phyloP scores from a whole-genome alignment of 1,140 invertebrate species.

The Drosophila lacteicornis region DNA sequence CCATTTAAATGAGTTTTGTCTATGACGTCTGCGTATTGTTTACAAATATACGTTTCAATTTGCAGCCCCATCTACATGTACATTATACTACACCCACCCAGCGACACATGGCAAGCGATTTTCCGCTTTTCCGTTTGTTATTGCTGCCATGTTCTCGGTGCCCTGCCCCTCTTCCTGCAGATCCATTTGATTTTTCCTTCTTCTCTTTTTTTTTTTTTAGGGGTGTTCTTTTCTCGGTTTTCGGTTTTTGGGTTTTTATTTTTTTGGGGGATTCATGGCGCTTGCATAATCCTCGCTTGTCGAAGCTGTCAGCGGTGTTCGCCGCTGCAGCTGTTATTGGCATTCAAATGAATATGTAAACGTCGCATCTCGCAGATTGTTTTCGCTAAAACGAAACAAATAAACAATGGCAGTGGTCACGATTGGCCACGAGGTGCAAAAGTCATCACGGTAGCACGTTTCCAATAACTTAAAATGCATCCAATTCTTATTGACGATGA shows the following conservation, averaged over 20 bases:
- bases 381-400: conserved; percentile 48
- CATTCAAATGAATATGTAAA: conserved; percentile 82
- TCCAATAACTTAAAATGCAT: conserved; percentile 31
- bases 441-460: conserved; percentile 60
- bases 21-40: conserved; percentile 81
- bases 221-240: conserved; percentile 11
- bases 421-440: conserved; percentile 28
- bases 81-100: conserved; percentile 54
- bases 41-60: conserved; percentile 82
- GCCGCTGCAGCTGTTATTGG: conserved; percentile 69
- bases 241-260: conserved; percentile 26
- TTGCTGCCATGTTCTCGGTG: conserved; percentile 21
- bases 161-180: conserved; percentile 14
- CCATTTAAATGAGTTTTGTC: conserved; percentile 77
- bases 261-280: conserved; percentile 54
- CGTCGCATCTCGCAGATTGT: conserved; percentile 57
- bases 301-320: conserved; percentile 69
- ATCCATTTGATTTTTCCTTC: conserved; percentile 57
- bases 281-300: conserved; percentile 79
- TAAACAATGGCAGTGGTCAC: conserved; percentile 42
- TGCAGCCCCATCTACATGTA: conserved; percentile 48
- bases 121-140: conserved; percentile 38
- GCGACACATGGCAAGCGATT: conserved; percentile 67
- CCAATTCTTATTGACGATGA: conserved; percentile 28
- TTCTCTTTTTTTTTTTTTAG: conserved; percentile 24